Base-by-base conservation (phyloP, 2,797 vertebrate genomes). In the Trachurus trachurus region DNA sequence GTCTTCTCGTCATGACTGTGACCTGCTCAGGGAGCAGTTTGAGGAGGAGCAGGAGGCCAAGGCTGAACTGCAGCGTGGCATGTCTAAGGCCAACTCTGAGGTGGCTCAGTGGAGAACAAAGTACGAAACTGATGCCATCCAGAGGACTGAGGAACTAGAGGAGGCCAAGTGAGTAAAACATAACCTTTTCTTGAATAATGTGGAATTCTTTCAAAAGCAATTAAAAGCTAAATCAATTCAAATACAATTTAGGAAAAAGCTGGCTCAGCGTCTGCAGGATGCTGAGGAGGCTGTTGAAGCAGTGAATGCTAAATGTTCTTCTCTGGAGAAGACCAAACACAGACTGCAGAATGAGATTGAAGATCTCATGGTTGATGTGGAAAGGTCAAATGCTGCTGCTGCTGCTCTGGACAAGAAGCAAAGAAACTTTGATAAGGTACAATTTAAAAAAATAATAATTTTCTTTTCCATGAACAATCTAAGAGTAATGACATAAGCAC, bases 321-420 rank as follows among this genome's bases (percentile, higher is more conserved):
- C 97, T 0, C 87, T 98, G 90, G 97, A 98, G 89, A 98, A 98
- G 91, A 98, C 97, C 83, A 98, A 98, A 88, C 97, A 98, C 91
- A 94, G 97, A 9, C 92, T 98, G 78, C 97, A 98, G 93, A 96
- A 96, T 4, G 97, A 98, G 92, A 97, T 98, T 0, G 97, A 98
- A 92, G 97, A 98, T 92, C 94, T 98, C 16, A 97, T 97, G 96
- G 96, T 96, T 17, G 97, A 98, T 2, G 86, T 98, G 81, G 97
- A 98, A 81, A 92, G 97, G 39, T 96, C 97, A 0, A 98, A 98
- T 0, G 96, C 96, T 0, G 97, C 96, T 0, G 96, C 96, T 80
- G 87, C 89, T 75, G 87, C 76, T 0, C 89, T 98, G 81, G 97
- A 98, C 94, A 98, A 91, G 90, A 96, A 97, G 73, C 95, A 97